A percentile compares a stretch with the other conserved stretches of the same genome.
These are phyloP conservation scores for Ormyrus pomaceus DNA, from an alignment of 2,888 invertebrate genomes.

Conservation along the genomic window DNA sequence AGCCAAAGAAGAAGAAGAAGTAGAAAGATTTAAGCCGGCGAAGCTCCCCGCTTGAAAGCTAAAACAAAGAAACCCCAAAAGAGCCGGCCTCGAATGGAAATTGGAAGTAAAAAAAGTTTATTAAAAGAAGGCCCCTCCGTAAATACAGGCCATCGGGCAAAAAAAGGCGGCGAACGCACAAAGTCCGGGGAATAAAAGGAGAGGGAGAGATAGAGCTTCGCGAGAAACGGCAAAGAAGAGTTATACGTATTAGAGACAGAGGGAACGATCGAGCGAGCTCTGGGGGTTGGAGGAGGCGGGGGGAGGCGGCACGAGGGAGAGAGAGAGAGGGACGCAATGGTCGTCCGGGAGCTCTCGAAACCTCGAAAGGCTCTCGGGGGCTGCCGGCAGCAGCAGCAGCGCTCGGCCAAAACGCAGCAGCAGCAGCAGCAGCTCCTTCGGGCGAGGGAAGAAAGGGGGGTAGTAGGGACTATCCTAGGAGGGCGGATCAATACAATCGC, in stretches of 20 bases:
- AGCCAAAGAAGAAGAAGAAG: background rate
- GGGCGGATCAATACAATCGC: constrained; percentile 76
- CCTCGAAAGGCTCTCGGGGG: constrained; percentile 60
- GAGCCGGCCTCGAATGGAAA: too few species aligned
- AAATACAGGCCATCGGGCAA: too few species aligned
- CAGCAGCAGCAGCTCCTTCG: constrained; percentile 58
- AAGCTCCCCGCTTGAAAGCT: too few species aligned
- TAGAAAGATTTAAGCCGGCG: background rate
- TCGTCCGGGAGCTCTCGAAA: constrained; percentile 55
- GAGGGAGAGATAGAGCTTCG: background rate
- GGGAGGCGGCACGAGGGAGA: constrained; percentile 30
- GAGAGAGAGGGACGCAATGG: constrained; percentile 50
- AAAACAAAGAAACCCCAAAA: too few species aligned
- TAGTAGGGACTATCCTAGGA: constrained; percentile 72
- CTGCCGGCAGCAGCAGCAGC: constrained; percentile 14
- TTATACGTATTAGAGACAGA: constrained; percentile 19
- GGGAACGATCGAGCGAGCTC: background rate
- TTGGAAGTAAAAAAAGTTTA: too few species aligned
- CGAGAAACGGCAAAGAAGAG: constrained; percentile 33
- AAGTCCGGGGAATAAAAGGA: too few species aligned
- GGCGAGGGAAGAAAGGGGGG: constrained; percentile 56
- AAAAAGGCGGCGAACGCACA: too few species aligned
- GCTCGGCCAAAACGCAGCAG: constrained; percentile 60
- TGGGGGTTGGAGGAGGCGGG: constrained; percentile 7
- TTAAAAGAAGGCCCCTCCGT: too few species aligned